phyloP scores from a whole-genome alignment of 2,797 vertebrate species.

The Mormyrops attenuatus region DNA sequence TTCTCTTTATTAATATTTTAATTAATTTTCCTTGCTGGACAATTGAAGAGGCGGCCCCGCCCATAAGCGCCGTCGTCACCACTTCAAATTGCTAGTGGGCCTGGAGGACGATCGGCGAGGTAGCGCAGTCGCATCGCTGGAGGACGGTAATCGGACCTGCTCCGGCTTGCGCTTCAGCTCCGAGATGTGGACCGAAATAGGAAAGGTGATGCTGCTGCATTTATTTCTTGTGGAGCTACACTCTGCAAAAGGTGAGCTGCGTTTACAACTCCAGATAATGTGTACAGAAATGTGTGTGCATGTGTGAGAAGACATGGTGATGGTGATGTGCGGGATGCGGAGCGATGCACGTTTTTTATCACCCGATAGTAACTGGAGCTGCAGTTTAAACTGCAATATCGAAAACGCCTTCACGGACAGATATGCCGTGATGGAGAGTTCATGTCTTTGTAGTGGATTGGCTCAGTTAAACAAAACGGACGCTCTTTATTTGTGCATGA shows the following conservation, averaged over 20 bases:
- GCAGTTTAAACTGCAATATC: neutral
- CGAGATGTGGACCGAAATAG: constrained; percentile 66
- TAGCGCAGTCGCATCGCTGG: constrained; percentile 49
- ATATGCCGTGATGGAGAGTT: neutral
- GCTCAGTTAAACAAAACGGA: neutral
- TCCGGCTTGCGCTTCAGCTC: constrained; percentile 60
- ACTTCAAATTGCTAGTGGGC: constrained; percentile 42
- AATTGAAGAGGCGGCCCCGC: constrained; percentile 25
- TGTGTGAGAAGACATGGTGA: neutral
- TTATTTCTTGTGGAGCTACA: constrained; percentile 50
- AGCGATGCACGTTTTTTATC: neutral
- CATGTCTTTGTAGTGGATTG: neutral
- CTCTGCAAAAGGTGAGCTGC: constrained; percentile 52
- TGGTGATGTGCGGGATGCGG: neutral
- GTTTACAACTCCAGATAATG: neutral
- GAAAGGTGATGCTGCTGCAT: constrained; percentile 61
- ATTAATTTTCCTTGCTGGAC: constrained; percentile 1
- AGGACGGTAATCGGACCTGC: constrained; percentile 46
- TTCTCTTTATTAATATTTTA: neutral
- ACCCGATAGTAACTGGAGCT: neutral
- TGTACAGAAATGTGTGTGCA: neutral
- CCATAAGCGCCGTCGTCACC: constrained; percentile 45
- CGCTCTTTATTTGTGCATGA: neutral
- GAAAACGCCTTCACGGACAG: neutral
- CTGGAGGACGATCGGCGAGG: constrained; percentile 32